Percentiles rank a stretch among this genome's conserved stretches.
phyloP scores from a whole-genome alignment of 2,797 vertebrate species.

The Rhinichthys osculus region DNA sequence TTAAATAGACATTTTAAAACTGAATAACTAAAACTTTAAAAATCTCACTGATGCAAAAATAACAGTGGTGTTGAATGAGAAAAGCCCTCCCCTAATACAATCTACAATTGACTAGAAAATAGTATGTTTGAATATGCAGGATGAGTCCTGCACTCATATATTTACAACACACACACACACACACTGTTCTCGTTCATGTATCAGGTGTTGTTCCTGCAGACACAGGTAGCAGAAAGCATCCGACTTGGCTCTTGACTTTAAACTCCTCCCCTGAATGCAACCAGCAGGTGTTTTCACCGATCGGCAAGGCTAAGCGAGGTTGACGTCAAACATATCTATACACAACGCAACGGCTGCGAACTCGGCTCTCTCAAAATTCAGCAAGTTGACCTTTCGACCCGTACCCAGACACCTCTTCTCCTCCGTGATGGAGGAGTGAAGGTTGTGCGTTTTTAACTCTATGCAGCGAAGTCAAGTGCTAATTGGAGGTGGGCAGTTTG shows the following conservation, averaged over 20 bases:
- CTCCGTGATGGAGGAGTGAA: conserved; percentile 63
- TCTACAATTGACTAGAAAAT: background rate
- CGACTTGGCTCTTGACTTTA: background rate
- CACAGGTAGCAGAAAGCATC: background rate
- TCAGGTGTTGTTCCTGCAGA: background rate
- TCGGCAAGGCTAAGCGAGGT: conserved; percentile 4
- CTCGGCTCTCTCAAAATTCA: conserved; percentile 59
- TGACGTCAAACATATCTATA: conserved; percentile 26
- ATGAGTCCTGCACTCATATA: background rate
- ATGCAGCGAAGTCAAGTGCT: conserved; percentile 60
- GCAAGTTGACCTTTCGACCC: conserved; percentile 60
- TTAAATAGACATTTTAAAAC: no score
- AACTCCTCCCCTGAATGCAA: conserved; percentile 9
- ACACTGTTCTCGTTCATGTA: background rate
- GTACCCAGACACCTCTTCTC: conserved; percentile 58
- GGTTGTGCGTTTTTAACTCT: conserved; percentile 64
- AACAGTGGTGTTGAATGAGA: background rate
- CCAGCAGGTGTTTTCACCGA: background rate
- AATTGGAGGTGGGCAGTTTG: conserved; percentile 65
- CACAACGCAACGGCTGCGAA: conserved; percentile 20
- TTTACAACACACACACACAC: no score
- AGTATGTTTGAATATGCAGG: background rate
- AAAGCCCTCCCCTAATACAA: background rate
- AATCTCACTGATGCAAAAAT: background rate
- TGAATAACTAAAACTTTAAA: background rate